Base-by-base conservation (phyloP, 2,113 vertebrate genomes). In the Chinchilla lanigera region DNA sequence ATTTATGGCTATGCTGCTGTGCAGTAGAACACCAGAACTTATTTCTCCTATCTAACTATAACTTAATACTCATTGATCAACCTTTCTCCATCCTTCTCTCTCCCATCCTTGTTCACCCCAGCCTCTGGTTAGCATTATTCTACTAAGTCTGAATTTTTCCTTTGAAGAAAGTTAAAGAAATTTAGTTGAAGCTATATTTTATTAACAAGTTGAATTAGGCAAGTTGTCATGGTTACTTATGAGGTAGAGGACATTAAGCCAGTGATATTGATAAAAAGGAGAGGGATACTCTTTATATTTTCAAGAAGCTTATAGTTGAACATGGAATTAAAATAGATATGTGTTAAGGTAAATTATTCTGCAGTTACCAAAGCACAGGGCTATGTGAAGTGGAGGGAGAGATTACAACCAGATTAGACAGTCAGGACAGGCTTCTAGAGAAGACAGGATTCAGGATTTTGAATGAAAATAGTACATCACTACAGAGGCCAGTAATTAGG, bases 301-400 rank as follows among this genome's bases (percentile, higher is more conserved):
- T 87, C 41, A 61, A 61, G 24, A 60, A 90, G 13, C 14, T 92
- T 67, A 86, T 30, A 75, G 44, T 24, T 52, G 19, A 86, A 52
- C 38, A 58, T 86, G 35, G 47, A 73, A 60, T 86, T 86, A 50
- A 97, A 24, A 14, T 1, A 83, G 71, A 35, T 82, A 41, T 20
- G 22, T 90, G 95, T 87, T 54, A 92, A 94, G 75, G 67, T 86
- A 50, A 87, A 73, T 78, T 83, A 19, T 94, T 69, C 33, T 80
- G 69, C 41, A 67, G 16, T 63, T 61, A 50, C 84, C 87, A 95
- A 95, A 77, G 5, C 2, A 61, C 0, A 38, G 52, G 13, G 47
- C 35, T 56, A n/a, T 50, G 35, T 65, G n/a, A 65, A 91, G 63
- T 65, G 11, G 41, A 88, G 17, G 30, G 13, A 90, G 80, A 56